Base-by-base conservation (phyloP, 1,140 invertebrate genomes). In the Trachymyrmex cornetzi region DNA sequence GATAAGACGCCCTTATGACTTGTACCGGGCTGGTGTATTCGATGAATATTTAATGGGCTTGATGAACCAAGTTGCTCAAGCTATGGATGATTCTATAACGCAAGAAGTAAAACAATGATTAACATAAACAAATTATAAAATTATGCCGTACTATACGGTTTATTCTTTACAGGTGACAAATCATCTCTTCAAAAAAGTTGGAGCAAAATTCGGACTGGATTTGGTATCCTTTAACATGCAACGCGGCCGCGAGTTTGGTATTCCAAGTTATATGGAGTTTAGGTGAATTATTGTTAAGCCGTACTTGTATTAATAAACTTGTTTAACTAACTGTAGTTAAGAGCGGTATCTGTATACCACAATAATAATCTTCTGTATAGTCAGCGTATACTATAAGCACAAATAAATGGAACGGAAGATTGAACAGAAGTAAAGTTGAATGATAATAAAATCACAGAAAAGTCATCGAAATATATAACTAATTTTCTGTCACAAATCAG, bases 221-320 rank as follows among this genome's bases (percentile, higher is more conserved):
- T 95, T 99, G 88, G 98, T 99, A 3, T 98, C 98, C 1, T 98
- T 99, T 92, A 99, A 99, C 93, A 98, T 99, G 97, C 98, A 99
- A 94, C 96, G 99, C 93, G 98, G 98, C 48, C 96, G 98, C 86
- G 98, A 99, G 93, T 98, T 99, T 92, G 98, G 98, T 85, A 96
- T 99, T 80, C 98, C 98, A 53, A 98, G 98, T 59, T 99, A 99
- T 93, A 98, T 98, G 97, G 98, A 98, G 94, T 99, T 97, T 95
- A 96, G 97, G 95, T 96, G 92, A 55, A 1, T 7, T 71, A 61
- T 53, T 19, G 34, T 38, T 53, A 57, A 77, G 0, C 2, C 1
- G 1, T 34, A 27, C n/a, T 75, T 24, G 14, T 27, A n/a, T 0
- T 24, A 14, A 72, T 2, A 14, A 38, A 14, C 7, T 24, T 79